Conservation (phyloP, 1,140 invertebrate genomes). For the Pantala flavescens region DNA sequence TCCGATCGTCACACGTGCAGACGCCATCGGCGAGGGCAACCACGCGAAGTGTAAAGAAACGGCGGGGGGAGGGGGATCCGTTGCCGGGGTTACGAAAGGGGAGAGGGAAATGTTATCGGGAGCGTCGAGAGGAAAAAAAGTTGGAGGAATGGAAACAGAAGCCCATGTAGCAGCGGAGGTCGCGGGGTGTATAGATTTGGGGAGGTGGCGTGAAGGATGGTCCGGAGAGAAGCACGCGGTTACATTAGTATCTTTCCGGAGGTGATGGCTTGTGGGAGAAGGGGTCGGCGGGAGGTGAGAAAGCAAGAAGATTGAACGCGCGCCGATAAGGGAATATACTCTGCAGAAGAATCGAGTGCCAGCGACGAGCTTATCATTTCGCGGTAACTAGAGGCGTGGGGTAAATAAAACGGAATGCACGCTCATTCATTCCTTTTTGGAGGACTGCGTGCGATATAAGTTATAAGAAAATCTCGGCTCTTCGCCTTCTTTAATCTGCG, state of each 20-base stretch:
- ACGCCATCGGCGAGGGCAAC: not conserved
- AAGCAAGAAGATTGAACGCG: not conserved
- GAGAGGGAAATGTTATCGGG: not conserved
- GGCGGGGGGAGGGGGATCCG: not conserved
- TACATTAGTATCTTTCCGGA: not conserved
- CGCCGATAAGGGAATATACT: not conserved
- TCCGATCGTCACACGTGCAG: constrained; percentile 2
- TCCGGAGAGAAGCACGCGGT: not conserved
- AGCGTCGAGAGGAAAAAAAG: not conserved
- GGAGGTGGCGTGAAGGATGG: not conserved
- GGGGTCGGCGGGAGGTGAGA: not conserved
- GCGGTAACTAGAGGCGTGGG: not conserved
- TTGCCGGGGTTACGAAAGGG: not conserved
- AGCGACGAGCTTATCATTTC: not conserved
- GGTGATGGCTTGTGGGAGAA: not conserved
- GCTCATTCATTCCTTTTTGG: no score
- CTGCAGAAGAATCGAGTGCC: not conserved
- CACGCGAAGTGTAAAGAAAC: not conserved
- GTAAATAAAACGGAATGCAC: not conserved
- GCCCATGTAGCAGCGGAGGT: not conserved
- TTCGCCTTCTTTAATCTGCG: no score
- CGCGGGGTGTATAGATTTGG: not conserved
- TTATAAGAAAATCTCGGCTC: no score
- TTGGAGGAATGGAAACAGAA: not conserved
- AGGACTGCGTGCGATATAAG: no score